Evolutionary conservation across 2,113 vertebrate genomes (phyloP).

Genomic region (Harpagus bidentatus): DNA sequence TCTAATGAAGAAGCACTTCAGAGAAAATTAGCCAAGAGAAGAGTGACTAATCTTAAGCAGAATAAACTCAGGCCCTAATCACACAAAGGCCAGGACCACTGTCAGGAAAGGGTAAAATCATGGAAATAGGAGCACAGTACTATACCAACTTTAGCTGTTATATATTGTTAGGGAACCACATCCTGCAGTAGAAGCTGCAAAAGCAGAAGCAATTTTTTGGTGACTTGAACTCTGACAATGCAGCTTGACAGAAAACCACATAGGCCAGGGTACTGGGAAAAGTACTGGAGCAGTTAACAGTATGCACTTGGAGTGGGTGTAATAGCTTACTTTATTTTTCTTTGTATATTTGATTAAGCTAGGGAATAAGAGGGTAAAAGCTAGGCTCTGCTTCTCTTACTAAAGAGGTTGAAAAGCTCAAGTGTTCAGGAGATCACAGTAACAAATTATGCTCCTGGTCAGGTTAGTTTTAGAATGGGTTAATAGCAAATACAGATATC

Average conservation of each 20-base stretch:
- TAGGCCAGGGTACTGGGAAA: background rate
- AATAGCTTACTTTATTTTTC: background rate
- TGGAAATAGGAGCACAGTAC: background rate
- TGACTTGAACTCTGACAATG: background rate
- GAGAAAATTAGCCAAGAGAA: background rate
- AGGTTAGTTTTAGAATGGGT: background rate
- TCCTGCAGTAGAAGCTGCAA: background rate
- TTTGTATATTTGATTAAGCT: background rate
- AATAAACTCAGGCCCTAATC: background rate
- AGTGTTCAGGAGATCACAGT: background rate
- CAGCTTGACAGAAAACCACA: background rate
- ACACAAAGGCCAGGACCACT: background rate
- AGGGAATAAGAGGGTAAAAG: background rate
- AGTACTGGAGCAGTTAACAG: background rate
- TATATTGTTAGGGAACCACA: background rate
- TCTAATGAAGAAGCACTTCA: background rate
- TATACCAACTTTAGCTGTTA: background rate
- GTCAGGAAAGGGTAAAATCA: background rate
- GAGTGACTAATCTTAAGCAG: background rate
- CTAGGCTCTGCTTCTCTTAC: background rate
- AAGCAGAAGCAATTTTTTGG: background rate
- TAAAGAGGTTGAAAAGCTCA: background rate
- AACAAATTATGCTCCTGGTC: background rate
- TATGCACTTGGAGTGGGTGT: too few species aligned
- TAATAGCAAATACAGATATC: background rate